Base-by-base conservation (phyloP, 64 coral and sea anemone genomes). In the Stichodactyla mertensii region DNA sequence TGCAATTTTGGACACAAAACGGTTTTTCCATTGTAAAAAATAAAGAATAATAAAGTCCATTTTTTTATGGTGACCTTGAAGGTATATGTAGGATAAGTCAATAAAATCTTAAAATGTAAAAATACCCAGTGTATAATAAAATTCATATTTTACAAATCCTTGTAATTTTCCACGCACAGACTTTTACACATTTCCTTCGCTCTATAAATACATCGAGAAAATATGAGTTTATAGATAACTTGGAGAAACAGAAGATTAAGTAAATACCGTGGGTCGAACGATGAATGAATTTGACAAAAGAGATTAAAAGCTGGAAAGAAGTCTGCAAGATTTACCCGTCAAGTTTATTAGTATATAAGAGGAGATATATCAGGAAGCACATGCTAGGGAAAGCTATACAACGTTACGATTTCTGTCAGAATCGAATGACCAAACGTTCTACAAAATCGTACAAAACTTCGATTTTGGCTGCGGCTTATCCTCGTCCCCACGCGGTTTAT, bases 381-480 rank as follows among this genome's bases (percentile, higher is more conserved):
- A 58, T 58, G 14, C 56, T 15, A 11, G 56, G 56, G 56, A 11
- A 15, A 58, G 56, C 16, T 23, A 74, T 13, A 9, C 22, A 31
- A 74, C 36, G 69, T 74, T 31, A 8, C 69, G 27, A 74, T 74
- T 74, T 22, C 7, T 20, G 64, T 22, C 7, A 58, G 71, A 86
- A 53, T 19, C 4, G 11, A 19, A 86, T 16, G 2, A 79, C 22
- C 64, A 58, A 69, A 69, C n/a, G 64, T 27, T 16, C 51, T 93
- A 99, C 77, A 99, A 84, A 90, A 99, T 99, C 28, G 88, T 79
- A 80, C 97, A 99, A 74, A 99, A 92, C 82, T 99, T 99, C 11
- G 97, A 99, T 55, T 93, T 99, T 11, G 93, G 87, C 52, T 99
- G 93, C 13, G 77, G 56, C 52, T 83, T 90, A 7, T 64, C 57